phyloP scores from a whole-genome alignment of 2,113 vertebrate genomes.

The Labeo rohita region DNA sequence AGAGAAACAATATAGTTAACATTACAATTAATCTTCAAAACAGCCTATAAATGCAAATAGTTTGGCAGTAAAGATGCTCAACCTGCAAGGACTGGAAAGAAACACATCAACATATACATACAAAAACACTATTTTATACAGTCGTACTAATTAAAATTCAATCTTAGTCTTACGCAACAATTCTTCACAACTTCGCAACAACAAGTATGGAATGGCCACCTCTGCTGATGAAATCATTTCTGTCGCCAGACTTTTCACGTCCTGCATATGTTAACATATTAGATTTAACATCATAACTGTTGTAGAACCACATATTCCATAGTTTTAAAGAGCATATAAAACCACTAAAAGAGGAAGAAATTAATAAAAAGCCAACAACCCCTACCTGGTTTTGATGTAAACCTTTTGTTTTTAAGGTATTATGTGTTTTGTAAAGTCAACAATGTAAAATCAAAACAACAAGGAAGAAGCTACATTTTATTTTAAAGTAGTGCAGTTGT shows the following conservation, averaged over 20 bases:
- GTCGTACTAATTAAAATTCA: not conserved
- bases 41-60: not conserved
- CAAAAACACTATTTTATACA: not conserved
- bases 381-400: not conserved
- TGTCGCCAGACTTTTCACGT: not conserved
- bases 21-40: too few species aligned
- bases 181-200: not conserved
- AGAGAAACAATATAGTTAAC: not conserved
- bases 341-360: conserved; percentile 2
- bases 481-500: not conserved
- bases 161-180: not conserved
- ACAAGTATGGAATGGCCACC: not conserved
- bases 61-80: not conserved
- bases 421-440: not conserved
- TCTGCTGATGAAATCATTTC: not conserved
- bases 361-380: not conserved
- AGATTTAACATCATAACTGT: not conserved
- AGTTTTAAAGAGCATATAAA: not conserved
- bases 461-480: not conserved
- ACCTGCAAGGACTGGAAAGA: not conserved
- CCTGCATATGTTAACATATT: not conserved
- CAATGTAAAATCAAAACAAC: not conserved
- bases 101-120: not conserved
- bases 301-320: not conserved
- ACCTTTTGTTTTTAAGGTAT: not conserved